phyloP scores from a whole-genome alignment of 2,797 vertebrate species.

The Cetoscarus ocellatus region DNA sequence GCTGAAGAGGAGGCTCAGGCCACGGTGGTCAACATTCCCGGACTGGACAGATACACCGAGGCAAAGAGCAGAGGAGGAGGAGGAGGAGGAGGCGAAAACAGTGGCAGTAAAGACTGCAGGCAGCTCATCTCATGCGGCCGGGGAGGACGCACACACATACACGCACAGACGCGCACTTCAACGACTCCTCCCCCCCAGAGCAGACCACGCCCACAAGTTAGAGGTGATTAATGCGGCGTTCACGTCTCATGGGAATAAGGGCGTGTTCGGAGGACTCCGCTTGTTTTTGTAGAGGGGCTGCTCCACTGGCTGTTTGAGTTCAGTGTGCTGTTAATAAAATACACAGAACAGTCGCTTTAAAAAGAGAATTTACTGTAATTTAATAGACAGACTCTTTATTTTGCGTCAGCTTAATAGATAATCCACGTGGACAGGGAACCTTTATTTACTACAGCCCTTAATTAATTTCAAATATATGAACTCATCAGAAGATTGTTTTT shows the following conservation, averaged over 20 bases:
- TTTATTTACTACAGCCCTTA: too few species aligned
- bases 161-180: constrained; percentile 28
- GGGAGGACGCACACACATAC: constrained; percentile 49
- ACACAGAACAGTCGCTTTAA: background rate
- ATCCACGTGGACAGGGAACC: too few species aligned
- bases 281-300: constrained; percentile 13
- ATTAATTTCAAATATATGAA: too few species aligned
- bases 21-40: constrained; percentile 71
- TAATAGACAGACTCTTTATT: background rate
- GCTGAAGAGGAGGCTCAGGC: constrained; percentile 62
- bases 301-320: constrained; percentile 1
- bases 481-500: too few species aligned
- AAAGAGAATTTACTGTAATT: background rate
- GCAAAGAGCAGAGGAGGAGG: constrained; percentile 15
- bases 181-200: constrained; percentile 60
- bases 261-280: constrained; percentile 48
- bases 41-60: constrained; percentile 57
- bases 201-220: constrained; percentile 63
- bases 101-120: constrained; percentile 66
- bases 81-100: constrained; percentile 56
- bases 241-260: constrained; percentile 58
- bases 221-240: constrained; percentile 71
- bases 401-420: too few species aligned
- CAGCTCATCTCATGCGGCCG: constrained; percentile 74
- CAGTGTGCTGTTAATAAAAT: background rate